A percentile compares a stretch with the other conserved stretches of the same genome.
Evolutionary conservation across 2,888 invertebrate genomes (phyloP).

Genomic region (Brachypalpus laphriformis): DNA sequence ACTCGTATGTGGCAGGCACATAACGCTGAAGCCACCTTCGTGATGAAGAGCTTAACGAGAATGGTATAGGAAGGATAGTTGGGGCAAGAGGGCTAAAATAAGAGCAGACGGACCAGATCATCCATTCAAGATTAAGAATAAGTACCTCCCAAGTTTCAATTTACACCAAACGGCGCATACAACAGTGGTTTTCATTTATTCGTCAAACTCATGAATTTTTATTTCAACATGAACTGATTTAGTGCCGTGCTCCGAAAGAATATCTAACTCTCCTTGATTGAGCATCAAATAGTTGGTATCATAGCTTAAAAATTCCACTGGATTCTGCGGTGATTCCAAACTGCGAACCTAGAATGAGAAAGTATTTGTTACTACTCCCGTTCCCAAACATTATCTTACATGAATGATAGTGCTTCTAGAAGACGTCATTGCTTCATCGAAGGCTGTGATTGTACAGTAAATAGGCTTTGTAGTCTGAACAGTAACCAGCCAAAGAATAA

Average conservation of each 20-base stretch:
- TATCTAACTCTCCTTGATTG: slow-evolving; percentile 76
- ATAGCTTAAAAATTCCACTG: slow-evolving; percentile 75
- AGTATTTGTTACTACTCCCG: not conserved
- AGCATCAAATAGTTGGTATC: slow-evolving; percentile 77
- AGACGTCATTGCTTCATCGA: slow-evolving; percentile 76
- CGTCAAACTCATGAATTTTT: slow-evolving; percentile 77
- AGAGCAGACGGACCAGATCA: too few relatives aligned
- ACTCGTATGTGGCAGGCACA: too few relatives aligned
- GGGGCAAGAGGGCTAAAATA: too few relatives aligned
- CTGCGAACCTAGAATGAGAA: slow-evolving; percentile 69
- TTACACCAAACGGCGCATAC: not conserved
- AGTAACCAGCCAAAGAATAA: slow-evolving; percentile 77
- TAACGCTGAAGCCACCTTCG: too few relatives aligned
- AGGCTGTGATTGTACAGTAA: slow-evolving; percentile 77
- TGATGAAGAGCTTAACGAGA: too few relatives aligned
- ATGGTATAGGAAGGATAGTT: too few relatives aligned
- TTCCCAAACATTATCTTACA: slow-evolving; percentile 36
- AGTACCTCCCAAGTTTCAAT: too few relatives aligned
- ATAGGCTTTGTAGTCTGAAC: slow-evolving; percentile 77
- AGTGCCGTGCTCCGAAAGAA: slow-evolving; percentile 75
- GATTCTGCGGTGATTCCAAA: slow-evolving; percentile 76
- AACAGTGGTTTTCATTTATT: not conserved
- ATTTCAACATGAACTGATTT: slow-evolving; percentile 77
- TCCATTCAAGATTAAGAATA: too few relatives aligned
- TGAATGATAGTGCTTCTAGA: slow-evolving; percentile 77